Base-by-base conservation (phyloP, 2,113 vertebrate genomes). In the Strix uralensis region DNA sequence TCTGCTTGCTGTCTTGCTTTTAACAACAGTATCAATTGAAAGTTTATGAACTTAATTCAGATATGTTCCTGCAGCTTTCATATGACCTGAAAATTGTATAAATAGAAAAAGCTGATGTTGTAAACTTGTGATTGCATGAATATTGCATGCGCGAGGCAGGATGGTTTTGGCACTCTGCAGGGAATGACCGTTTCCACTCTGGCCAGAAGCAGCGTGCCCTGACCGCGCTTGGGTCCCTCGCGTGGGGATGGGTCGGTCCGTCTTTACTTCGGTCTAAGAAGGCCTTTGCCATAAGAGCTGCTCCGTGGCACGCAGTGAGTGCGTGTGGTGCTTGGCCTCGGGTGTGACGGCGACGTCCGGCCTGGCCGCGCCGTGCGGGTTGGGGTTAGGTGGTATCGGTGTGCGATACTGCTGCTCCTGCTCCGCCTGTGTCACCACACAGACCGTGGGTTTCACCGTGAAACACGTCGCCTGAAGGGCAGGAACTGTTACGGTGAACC, bases 101-200 rank as follows among this genome's bases (percentile, higher is more conserved):
- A 88, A 54, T 54, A 78, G 78, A 96, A 97, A 96, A 42, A 97
- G 96, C 97, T 97, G 96, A 98, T 85, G 84, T 29, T 82, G 92
- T 38, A 15, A 18, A 69, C 34, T 80, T 83, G 96, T 62, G 27
- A 7, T 47, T 54, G 46, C 29, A 3, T 51, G 63, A 58, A 73
- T 51, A 21, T 18, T 74, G 54, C 65, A 27, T 5, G 7, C 29
- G 8, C 12, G 51, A 85, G 38, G 66, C 19, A 7, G 63, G 58
- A 51, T 47, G 13, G 4, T n/a, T 47, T 8, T n/a, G 47, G 32
- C 36, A n/a, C 20, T 20, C 34, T 26, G 8, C 51, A 27, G 36
- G 52, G 62, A 67, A 12, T 2, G 15, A 46, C 34, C 13, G 4
- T 11, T 69, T 38, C 42, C 36, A 11, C 61, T 27, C 49, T 2